A percentile compares a stretch with the other conserved stretches of the same genome.
phyloP scores from a whole-genome alignment of 2,113 vertebrate genomes.

The Petromus typicus region DNA sequence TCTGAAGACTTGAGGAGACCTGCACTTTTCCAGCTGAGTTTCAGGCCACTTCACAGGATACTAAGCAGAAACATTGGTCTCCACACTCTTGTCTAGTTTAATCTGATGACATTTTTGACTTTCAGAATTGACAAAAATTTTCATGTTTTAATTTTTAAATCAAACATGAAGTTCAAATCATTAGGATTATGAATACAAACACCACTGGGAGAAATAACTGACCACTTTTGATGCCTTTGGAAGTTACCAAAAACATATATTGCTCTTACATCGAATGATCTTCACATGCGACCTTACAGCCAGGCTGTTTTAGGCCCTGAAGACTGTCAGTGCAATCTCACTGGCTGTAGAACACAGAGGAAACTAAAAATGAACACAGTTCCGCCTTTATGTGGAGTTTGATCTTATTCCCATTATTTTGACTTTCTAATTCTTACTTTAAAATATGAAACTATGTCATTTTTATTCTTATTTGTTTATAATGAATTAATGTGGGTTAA shows the following conservation, averaged over 20 bases:
- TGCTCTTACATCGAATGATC: not conserved
- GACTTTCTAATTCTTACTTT: not conserved
- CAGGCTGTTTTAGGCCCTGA: not conserved
- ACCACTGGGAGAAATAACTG: not conserved
- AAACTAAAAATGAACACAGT: not conserved
- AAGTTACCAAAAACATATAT: not conserved
- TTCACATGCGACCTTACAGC: not conserved
- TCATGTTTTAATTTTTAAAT: not conserved
- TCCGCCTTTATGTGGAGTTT: not conserved
- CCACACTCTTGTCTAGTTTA: not conserved
- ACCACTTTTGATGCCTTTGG: not conserved
- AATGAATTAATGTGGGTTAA: not conserved
- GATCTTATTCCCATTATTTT: not conserved
- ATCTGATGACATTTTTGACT: not conserved
- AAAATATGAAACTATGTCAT: not conserved
- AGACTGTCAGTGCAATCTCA: not conserved
- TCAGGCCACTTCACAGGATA: not conserved
- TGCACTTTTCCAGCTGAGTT: not conserved
- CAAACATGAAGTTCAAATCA: slow-evolving; percentile 5
- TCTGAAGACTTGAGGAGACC: not conserved
- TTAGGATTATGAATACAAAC: not conserved
- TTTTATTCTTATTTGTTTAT: not conserved
- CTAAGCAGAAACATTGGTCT: not conserved
- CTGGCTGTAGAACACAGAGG: not conserved
- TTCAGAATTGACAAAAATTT: slow-evolving; percentile 41